phyloP scores from a whole-genome alignment of 2,888 invertebrate species.

The Minunthozetes semirufus region DNA sequence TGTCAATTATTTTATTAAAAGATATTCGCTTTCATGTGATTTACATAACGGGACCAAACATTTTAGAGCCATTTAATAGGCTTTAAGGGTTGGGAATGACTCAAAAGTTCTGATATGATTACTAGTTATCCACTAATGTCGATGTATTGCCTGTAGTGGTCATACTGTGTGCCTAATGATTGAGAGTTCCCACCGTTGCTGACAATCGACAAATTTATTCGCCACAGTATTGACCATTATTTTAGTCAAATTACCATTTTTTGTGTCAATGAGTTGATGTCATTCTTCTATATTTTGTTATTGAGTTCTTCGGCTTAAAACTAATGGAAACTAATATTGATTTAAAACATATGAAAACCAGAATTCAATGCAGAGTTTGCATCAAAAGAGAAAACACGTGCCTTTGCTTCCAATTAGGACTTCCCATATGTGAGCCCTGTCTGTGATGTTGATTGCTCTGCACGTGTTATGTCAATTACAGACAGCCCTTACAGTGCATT shows the following conservation, averaged over 20 bases:
- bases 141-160: constrained; percentile 2
- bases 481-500: background rate
- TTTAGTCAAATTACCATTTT: constrained; percentile 14
- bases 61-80: background rate
- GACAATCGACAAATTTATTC: constrained; percentile 3
- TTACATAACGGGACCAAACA: background rate
- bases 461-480: constrained; percentile 24
- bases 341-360: background rate
- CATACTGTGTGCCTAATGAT: constrained; percentile 30
- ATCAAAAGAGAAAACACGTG: constrained; percentile 12
- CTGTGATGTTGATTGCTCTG: background rate
- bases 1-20: background rate
- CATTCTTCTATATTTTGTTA: background rate
- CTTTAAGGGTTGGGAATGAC: background rate
- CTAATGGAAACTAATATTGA: constrained; percentile 8
- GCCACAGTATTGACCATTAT: background rate
- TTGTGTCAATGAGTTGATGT: constrained; percentile 15
- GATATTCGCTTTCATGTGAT: background rate
- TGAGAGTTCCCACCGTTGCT: constrained; percentile 14
- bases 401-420: constrained; percentile 1
- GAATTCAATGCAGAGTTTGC: background rate
- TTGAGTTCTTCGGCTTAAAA: background rate
- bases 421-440: background rate
- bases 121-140: constrained; percentile 6
- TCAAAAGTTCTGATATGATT: constrained; percentile 15